Evolutionary conservation across 2,797 vertebrate species (phyloP).

Genomic region (Gobionotothen gibberifrons): DNA sequence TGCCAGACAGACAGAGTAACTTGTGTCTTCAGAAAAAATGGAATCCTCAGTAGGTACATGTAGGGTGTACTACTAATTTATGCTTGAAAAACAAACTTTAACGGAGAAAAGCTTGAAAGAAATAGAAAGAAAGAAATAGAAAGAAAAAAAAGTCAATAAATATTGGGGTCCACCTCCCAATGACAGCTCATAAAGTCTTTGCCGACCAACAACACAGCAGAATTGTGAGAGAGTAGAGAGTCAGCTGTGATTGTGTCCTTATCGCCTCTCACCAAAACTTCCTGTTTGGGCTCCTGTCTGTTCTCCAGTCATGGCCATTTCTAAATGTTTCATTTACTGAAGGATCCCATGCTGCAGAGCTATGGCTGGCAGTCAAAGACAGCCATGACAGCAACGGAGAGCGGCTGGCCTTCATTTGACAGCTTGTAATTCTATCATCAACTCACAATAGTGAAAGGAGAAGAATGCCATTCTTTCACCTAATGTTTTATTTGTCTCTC

Average conservation of each 20-base stretch:
- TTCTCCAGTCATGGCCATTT: not conserved
- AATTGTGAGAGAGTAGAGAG: not conserved
- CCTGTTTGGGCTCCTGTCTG: not conserved
- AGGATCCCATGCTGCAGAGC: not conserved
- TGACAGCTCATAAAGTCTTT: not conserved
- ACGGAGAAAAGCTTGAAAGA: not conserved
- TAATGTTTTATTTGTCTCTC: constrained; percentile 20
- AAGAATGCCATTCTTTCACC: constrained; percentile 21
- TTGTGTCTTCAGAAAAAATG: too few relatives aligned
- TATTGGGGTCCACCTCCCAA: not conserved
- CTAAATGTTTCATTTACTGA: not conserved
- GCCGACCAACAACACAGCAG: not conserved
- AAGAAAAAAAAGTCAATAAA: not conserved
- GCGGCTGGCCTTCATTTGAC: constrained; percentile 43
- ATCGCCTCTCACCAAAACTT: not conserved
- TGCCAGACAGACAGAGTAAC: not conserved
- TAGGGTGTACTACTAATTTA: not conserved
- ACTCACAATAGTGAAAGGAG: constrained; percentile 30
- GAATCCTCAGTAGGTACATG: too few relatives aligned
- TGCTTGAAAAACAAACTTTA: too few relatives aligned
- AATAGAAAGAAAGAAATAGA: not conserved
- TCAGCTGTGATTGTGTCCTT: not conserved
- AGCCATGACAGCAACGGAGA: constrained; percentile 30
- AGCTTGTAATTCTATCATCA: constrained; percentile 44
- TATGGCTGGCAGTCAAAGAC: constrained; percentile 26